phyloP scores from a whole-genome alignment of 64 coral and sea anemone species.

The Montipora cactus region DNA sequence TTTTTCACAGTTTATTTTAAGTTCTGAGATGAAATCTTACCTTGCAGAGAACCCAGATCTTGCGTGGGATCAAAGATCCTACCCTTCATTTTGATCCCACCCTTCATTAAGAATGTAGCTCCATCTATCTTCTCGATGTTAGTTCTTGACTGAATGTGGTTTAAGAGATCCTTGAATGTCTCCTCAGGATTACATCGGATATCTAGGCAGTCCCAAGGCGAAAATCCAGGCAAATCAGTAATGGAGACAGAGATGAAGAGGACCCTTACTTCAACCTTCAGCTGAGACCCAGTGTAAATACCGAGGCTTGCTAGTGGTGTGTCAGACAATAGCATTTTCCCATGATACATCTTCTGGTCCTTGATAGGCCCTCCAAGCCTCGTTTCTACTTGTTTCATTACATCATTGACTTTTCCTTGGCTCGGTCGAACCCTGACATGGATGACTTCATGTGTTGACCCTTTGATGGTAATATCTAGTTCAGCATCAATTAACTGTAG shows the following conservation, averaged over 20 bases:
- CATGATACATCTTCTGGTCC: conserved; percentile 8
- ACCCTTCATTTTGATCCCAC: neutral
- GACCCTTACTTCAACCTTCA: neutral
- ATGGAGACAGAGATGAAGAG: too few species aligned
- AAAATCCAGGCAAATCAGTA: too few species aligned
- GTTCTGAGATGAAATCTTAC: neutral
- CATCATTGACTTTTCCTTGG: conserved; percentile 7
- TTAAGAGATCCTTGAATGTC: conserved; percentile 22
- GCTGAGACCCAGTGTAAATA: neutral
- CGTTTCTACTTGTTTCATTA: neutral
- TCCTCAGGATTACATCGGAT: neutral
- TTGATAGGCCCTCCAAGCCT: neutral
- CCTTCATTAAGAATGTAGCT: neutral
- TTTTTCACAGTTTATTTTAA: too few species aligned
- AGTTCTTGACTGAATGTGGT: neutral
- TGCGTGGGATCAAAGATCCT: neutral
- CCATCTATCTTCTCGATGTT: neutral
- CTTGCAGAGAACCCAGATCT: neutral
- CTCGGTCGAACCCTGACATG: neutral
- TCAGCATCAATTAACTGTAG: conserved; percentile 11
- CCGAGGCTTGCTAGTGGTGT: conserved; percentile 8
- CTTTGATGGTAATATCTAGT: conserved; percentile 1
- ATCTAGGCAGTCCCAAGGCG: fast-evolving
- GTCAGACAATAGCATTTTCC: neutral
- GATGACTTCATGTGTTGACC: neutral